Evolutionary conservation across 2,113 vertebrate genomes (phyloP).

Genomic region (Oryzias celebensis): DNA sequence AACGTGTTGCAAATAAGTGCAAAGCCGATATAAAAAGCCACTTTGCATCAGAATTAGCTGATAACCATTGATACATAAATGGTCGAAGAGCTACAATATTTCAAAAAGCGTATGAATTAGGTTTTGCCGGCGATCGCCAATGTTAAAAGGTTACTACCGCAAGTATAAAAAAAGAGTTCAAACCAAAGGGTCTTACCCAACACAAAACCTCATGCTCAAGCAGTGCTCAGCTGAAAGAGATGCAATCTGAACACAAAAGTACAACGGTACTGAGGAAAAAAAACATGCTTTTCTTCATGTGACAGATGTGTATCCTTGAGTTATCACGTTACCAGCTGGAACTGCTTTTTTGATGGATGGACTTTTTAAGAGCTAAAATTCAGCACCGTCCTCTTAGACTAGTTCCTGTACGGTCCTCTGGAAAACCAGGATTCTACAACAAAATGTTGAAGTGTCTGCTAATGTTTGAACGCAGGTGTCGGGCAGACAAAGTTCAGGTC

Average conservation of each 20-base stretch:
- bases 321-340: slow-evolving; percentile 46
- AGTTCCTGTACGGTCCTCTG: slow-evolving; percentile 44
- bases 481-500: slow-evolving; percentile 24
- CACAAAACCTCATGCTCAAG: too few relatives aligned
- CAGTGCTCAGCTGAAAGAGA: slow-evolving; percentile 18
- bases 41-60: too few relatives aligned
- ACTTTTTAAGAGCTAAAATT: slow-evolving; percentile 20
- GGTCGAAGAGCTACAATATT: too few relatives aligned
- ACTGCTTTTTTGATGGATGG: slow-evolving; percentile 1
- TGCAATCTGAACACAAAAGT: slow-evolving; percentile 33
- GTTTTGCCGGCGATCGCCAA: too few relatives aligned
- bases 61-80: too few relatives aligned
- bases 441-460: slow-evolving; percentile 14
- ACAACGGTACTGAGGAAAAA: not conserved
- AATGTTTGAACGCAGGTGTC: slow-evolving; percentile 8
- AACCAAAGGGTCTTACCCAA: too few relatives aligned
- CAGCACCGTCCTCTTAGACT: slow-evolving; percentile 19
- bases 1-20: too few relatives aligned
- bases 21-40: too few relatives aligned
- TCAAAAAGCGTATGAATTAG: too few relatives aligned
- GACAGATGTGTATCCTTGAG: slow-evolving; percentile 50
- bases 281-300: slow-evolving; percentile 17
- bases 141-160: too few relatives aligned
- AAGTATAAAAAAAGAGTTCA: too few relatives aligned
- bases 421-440: slow-evolving; percentile 22